phyloP scores from a whole-genome alignment of 2,113 vertebrate species.

The human region GRCh38 chr4:173813001-173813500 shows the following conservation, averaged over 20 bases:
- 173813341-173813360: conserved; percentile 41
- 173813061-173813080: background rate
- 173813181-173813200: conserved; percentile 62
- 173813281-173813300: background rate
- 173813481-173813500: conserved; percentile 54
- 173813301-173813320: conserved; percentile 51
- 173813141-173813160: background rate
- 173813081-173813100: background rate
- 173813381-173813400: conserved; percentile 63
- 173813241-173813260: conserved; percentile 76
- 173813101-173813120: background rate
- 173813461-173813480: conserved; percentile 68
- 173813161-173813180: background rate
- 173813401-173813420: conserved; percentile 67
- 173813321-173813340: conserved; percentile 55
- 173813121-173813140: background rate
- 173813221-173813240: conserved; percentile 64
- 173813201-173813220: conserved; percentile 63
- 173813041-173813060: background rate
- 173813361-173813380: conserved; percentile 53
- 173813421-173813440: background rate
- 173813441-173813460: conserved; percentile 63
- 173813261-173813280: conserved; percentile 72
- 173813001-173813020: background rate
- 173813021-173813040: background rate